These are phyloP conservation scores for Branchinecta lynchi DNA, from an alignment of 1,140 invertebrate species.

Conservation along the genomic window DNA sequence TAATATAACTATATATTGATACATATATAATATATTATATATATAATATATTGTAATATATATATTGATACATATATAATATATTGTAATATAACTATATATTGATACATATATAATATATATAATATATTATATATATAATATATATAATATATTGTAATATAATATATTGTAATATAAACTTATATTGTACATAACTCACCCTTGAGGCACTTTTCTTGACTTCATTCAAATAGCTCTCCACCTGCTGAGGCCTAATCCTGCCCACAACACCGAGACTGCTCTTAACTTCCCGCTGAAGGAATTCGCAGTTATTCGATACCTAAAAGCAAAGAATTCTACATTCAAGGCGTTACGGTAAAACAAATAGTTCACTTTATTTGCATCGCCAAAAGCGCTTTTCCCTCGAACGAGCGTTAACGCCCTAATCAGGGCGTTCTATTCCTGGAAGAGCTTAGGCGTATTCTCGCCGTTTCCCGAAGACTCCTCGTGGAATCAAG, in stretches of 20 bases:
- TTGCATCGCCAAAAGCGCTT: no score
- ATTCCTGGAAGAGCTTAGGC: no score
- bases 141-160: not conserved
- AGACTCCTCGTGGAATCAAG: no score
- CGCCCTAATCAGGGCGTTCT: no score
- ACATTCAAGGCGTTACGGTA: no score
- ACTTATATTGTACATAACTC: no score
- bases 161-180: not conserved
- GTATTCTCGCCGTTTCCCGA: no score
- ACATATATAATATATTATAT: no score
- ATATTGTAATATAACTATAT: not conserved
- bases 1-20: not conserved
- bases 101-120: not conserved
- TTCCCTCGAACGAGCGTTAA: no score
- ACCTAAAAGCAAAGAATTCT: not conserved
- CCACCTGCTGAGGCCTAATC: not conserved
- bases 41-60: not conserved
- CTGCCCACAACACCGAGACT: not conserved
- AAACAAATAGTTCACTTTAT: no score
- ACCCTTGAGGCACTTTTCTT: conserved; percentile 3
- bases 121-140: not conserved
- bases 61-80: not conserved
- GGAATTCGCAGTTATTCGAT: not conserved
- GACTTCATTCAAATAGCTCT: not conserved
- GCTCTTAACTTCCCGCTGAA: not conserved